Conservation (phyloP, 2,888 invertebrate species). For the Zelleria hepariella region DNA sequence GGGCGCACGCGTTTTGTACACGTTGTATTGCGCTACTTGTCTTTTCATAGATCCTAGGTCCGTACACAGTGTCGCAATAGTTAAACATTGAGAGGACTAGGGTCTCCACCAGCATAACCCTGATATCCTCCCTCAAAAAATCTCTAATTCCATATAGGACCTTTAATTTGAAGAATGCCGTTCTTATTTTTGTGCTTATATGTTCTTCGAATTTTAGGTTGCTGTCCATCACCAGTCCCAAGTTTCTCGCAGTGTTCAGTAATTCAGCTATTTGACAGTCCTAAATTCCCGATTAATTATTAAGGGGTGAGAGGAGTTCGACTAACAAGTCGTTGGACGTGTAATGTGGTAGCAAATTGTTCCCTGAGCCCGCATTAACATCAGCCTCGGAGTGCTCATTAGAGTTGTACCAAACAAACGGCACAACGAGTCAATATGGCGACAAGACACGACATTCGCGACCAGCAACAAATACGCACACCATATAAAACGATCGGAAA, state of each 20-base stretch:
- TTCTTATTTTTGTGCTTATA: background rate
- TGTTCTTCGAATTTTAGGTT: background rate
- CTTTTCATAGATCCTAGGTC: background rate
- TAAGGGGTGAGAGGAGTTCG: background rate
- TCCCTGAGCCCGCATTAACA: slow-evolving; percentile 5
- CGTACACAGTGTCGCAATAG: background rate
- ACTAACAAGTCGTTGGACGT: background rate
- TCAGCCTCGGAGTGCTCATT: slow-evolving; percentile 22
- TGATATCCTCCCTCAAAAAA: background rate
- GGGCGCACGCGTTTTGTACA: no score
- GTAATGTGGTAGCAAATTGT: slow-evolving; percentile 14
- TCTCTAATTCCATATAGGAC: background rate
- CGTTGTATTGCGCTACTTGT: background rate
- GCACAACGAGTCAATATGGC: slow-evolving; percentile 40
- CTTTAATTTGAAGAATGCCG: background rate
- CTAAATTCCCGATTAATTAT: background rate
- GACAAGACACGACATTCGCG: slow-evolving; percentile 27
- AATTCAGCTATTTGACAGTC: background rate
- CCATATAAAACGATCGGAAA: slow-evolving; percentile 51
- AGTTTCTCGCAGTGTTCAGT: background rate
- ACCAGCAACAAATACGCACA: slow-evolving; percentile 48
- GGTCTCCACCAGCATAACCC: background rate
- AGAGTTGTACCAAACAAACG: slow-evolving; percentile 31
- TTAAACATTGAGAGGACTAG: background rate
- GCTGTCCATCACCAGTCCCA: background rate